Evolutionary conservation across 1,140 invertebrate genomes (phyloP).

Genomic region (Goniozus legneri): DNA sequence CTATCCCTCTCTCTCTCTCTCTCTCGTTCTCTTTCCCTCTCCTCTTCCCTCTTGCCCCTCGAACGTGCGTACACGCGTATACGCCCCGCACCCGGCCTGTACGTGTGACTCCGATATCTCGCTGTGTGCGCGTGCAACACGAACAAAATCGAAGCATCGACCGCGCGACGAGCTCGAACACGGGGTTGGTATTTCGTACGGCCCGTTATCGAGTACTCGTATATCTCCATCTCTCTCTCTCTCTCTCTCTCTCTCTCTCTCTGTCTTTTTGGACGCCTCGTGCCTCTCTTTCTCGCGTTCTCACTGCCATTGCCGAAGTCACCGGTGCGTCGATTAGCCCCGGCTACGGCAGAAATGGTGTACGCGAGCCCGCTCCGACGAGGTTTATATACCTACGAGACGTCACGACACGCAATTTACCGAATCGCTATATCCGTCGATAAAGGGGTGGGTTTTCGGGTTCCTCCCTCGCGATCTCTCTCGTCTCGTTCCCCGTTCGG

Average conservation of each 20-base stretch:
- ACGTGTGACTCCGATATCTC: too few relatives aligned
- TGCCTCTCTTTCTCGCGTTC: conserved; percentile 1
- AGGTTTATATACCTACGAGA: too few relatives aligned
- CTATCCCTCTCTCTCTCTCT: conserved; percentile 10
- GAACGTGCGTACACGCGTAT: conserved; percentile 14
- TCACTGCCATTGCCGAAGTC: neutral
- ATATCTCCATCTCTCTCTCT: conserved; percentile 1
- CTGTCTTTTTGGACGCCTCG: neutral
- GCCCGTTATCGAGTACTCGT: conserved; percentile 26
- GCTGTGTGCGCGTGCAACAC: conserved; percentile 22
- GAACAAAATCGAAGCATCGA: conserved; percentile 50
- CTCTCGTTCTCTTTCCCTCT: too few relatives aligned
- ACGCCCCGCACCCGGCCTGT: too few relatives aligned
- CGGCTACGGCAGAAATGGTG: too few relatives aligned
- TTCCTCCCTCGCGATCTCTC: too few relatives aligned
- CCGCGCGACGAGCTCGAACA: conserved; percentile 27
- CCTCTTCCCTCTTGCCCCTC: conserved; percentile 15
- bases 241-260: conserved; percentile 5
- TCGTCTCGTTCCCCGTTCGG: too few relatives aligned
- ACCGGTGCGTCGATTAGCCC: conserved; percentile 3
- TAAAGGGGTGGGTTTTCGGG: too few relatives aligned
- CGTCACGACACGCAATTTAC: too few relatives aligned
- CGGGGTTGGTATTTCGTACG: conserved; percentile 42
- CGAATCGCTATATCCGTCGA: too few relatives aligned
- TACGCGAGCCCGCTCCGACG: too few relatives aligned